Percentiles rank a stretch among this genome's conserved stretches.
These are phyloP conservation scores for Lutra lutra DNA, from an alignment of 2,797 vertebrate genomes.

Conservation along the genomic window DNA sequence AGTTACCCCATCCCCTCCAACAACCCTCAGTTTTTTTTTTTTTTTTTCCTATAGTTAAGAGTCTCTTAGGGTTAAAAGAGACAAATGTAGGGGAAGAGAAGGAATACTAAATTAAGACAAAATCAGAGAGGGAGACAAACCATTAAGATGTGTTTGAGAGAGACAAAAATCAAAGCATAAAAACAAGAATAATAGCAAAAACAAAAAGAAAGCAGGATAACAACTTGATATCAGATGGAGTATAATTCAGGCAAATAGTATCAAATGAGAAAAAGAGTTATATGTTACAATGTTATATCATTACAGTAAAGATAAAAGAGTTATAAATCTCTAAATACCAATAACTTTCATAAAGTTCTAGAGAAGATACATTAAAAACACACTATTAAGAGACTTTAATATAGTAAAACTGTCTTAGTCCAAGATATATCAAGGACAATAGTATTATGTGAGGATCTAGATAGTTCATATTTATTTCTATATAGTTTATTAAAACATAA, in stretches of 20 bases:
- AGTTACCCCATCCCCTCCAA: neutral
- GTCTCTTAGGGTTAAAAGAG: neutral
- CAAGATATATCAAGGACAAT: neutral
- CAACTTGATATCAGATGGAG: neutral
- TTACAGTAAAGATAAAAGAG: neutral
- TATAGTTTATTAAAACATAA: neutral
- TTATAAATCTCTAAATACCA: neutral
- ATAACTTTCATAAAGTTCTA: neutral
- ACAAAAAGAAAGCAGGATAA: neutral
- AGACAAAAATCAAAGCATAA: neutral
- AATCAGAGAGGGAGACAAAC: neutral
- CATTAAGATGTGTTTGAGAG: neutral
- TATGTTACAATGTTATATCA: neutral
- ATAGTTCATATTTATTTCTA: neutral
- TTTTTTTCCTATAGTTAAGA: neutral
- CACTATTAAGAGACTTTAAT: neutral
- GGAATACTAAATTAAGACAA: neutral
- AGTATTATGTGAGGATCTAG: neutral
- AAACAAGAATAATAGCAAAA: neutral
- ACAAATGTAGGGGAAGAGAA: neutral
- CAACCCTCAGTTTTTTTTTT: neutral
- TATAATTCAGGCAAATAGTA: neutral
- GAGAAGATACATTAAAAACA: neutral
- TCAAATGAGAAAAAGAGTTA: neutral
- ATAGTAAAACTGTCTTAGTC: neutral